Evolutionary conservation across 2,888 invertebrate species (phyloP).

Genomic region (Piscicola geometra): DNA sequence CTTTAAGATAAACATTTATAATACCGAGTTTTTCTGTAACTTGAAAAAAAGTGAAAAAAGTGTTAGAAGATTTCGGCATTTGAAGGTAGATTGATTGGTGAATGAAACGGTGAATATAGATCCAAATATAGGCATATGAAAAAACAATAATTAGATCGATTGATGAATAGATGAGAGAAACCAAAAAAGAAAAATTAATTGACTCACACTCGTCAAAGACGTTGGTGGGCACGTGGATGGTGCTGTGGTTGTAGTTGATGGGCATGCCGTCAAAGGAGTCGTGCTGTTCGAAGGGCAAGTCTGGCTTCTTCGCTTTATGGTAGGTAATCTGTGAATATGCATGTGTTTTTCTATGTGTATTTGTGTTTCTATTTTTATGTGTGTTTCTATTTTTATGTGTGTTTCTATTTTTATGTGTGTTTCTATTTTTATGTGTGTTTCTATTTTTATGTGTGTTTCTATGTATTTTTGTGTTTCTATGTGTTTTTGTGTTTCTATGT

Average conservation of each 20-base stretch:
- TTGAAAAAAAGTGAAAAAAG: no score
- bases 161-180: not conserved
- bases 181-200: not conserved
- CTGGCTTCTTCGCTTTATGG: conserved; percentile 77
- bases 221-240: conserved; percentile 90
- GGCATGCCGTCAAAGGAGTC: conserved; percentile 60
- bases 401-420: no score
- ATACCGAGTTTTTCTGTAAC: no score
- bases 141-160: no score
- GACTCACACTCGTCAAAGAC: conserved; percentile 72
- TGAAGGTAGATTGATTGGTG: no score
- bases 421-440: not conserved
- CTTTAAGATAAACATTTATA: no score
- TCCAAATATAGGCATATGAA: no score
- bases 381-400: no score
- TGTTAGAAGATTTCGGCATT: no score
- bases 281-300: conserved; percentile 49
- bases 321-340: conserved; percentile 58
- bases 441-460: not conserved
- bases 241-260: conserved; percentile 66
- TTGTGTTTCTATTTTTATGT: not conserved
- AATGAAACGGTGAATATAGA: no score
- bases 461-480: not conserved
- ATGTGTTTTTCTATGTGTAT: not conserved
- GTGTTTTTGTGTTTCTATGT: not conserved